Evolutionary conservation across 92 coral and sea anemone genomes (phyloP), one percentile per base, ranked within the genome.

Genomic region (Parazoanthus atlanticus): DNA sequence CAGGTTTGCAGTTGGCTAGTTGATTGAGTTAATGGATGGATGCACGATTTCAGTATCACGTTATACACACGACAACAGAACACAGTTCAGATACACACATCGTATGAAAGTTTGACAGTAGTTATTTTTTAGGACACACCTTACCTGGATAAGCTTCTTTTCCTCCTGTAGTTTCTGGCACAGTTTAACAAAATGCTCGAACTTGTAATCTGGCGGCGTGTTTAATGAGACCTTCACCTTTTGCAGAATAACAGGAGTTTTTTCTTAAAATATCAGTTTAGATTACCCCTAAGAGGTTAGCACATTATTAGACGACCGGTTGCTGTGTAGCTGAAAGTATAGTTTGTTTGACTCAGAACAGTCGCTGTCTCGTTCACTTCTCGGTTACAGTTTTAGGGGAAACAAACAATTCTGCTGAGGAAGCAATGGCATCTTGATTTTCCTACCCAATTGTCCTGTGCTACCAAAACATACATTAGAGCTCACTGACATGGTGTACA

Each of bases 201-300:
- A 97, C 95, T 97, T 97, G 93, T 97, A 97, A 78, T 97, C 99
- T 31, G 98, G 99, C 3, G 98, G 99, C 6, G 95, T 78, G 58
- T 90, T 94, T 31, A 82, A 65, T 2, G 89, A 23, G 40, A 79
- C 74, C 56, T 86, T 79, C 49, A 90, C 92, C 98, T 95, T 83
- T 36, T 3, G 66, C 56, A 89, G 41, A 86, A 47, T 16, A 65
- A 69, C 43, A 72, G 31, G 16, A 32, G 32, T 75, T 61, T 61
- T 61, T 6, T 1, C 49, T 43, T 15, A 52, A 52, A 52, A 52
- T 12, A 52, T 52, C 58, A 52, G 19, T 11, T 61, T 61, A 19
- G 7, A 61, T 61, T 61, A 52, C 58, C 19, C 26, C 69, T 0
- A 61, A n/a, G 21, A 21, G 3, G 69, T 61, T 61, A 25, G 8